Evolutionary conservation across 2,888 invertebrate genomes (phyloP), one percentile per base, ranked within the genome.

Genomic region (Bedellia somnulentella): DNA sequence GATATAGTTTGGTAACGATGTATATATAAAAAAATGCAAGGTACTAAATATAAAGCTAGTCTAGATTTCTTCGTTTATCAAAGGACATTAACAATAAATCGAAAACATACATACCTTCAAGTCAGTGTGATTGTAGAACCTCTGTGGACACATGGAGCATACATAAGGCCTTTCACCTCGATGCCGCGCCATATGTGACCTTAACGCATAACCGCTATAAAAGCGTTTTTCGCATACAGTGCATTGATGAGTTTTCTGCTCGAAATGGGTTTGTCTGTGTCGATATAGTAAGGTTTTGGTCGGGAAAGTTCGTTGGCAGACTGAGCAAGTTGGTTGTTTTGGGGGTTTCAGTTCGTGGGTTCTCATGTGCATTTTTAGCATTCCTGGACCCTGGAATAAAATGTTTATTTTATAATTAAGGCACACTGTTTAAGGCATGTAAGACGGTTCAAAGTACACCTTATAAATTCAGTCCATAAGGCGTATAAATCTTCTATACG

Each of bases 321-420:
- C 80, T 5, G 79, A 79, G 47, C 82, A 82, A 1, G 80, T 77
- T 1, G 82, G 82, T 37, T 77, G 76, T 41, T 78, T 79, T 1
- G 78, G 75, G 0, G 80, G 79, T 0, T 80, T 70, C 40, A 78
- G 59, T 41, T 80, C 79, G 52, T 82, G 82, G 0, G 82, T 82
- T 6, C 81, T 78, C 82, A 82, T 82, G 45, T 82, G 82, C 81
- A 82, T 81, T 42, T 80, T 80, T 17, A 82, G 48, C 82, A 82
- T 82, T 10, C 82, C 82, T 1, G 82, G 82, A 5, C 82, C 82
- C 68, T 73, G 47, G 1, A 31, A 26, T 18, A 33, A 8, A 12
- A 16, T n/a, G n/a, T n/a, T 22, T 2, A 9, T 18, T 18, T 18
- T 18, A 9, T 18, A 18, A 9, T 18, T 18, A 9, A 9, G 24